A percentile compares a stretch with the other conserved stretches of the same genome.
These are phyloP conservation scores for Orientallactaga bullata DNA, from an alignment of 2,113 vertebrate genomes.

Conservation along the genomic window DNA sequence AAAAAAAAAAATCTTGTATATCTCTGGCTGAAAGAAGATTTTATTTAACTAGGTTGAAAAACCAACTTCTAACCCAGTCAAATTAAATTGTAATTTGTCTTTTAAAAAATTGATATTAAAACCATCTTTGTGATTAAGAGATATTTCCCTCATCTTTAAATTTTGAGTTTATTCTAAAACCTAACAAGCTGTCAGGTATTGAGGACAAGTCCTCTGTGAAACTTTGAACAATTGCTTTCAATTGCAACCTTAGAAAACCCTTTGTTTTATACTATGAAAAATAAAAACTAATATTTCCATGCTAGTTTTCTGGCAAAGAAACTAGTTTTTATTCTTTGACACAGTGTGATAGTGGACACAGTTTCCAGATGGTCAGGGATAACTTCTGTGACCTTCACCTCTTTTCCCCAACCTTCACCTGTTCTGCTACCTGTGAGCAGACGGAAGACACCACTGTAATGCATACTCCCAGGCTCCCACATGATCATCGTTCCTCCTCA, in stretches of 20 bases:
- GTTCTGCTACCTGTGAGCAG: not conserved
- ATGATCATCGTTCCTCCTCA: not conserved
- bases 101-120: not conserved
- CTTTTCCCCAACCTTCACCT: not conserved
- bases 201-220: conserved; percentile 21
- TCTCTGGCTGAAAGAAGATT: not conserved
- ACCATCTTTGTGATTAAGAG: too few relatives aligned
- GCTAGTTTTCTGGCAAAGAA: conserved; percentile 11
- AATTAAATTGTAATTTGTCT: not conserved
- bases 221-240: not conserved
- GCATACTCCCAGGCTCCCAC: not conserved
- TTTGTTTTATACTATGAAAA: conserved; percentile 49
- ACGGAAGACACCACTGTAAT: not conserved
- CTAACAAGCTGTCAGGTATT: not conserved
- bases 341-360: not conserved
- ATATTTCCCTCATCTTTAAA: not conserved
- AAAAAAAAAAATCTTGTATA: not conserved
- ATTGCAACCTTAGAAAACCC: not conserved
- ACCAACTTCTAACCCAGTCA: not conserved
- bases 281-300: not conserved
- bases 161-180: not conserved
- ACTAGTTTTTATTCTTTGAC: not conserved
- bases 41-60: conserved; percentile 22
- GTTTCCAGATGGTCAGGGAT: not conserved
- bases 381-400: not conserved